Percentiles rank a stretch among this genome's conserved stretches.
Evolutionary conservation across 2,113 vertebrate species (phyloP).

Genomic region (Ardeotis arabs): DNA sequence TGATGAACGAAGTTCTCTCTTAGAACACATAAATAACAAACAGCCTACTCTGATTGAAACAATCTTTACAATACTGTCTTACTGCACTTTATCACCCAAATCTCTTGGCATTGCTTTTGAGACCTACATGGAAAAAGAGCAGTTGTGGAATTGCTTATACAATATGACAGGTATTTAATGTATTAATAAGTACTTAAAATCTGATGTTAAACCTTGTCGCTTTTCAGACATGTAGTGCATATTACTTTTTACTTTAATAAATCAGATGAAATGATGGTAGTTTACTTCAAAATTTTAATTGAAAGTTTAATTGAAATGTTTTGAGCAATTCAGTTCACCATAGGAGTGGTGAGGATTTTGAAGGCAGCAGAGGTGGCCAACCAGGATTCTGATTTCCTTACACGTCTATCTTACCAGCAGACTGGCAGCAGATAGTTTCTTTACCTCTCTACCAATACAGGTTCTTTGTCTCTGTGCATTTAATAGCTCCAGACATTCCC

Average conservation of each 20-base stretch:
- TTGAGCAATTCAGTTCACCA: neutral
- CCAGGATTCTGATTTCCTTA: neutral
- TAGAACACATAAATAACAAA: slow-evolving; percentile 28
- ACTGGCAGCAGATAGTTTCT: neutral
- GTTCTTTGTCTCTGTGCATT: neutral
- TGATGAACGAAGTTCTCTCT: slow-evolving; percentile 22
- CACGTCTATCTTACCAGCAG: neutral
- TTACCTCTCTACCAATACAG: neutral
- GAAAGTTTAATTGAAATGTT: neutral
- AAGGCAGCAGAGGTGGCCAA: neutral
- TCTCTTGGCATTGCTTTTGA: slow-evolving; percentile 85
- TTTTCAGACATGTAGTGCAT: neutral
- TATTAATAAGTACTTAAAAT: neutral
- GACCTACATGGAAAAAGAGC: slow-evolving; percentile 84
- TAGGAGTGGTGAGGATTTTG: neutral
- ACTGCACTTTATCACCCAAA: slow-evolving; percentile 81
- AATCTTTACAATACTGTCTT: slow-evolving; percentile 83
- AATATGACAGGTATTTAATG: slow-evolving; percentile 84
- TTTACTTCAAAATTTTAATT: neutral
- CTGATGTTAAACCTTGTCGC: neutral
- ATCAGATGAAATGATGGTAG: neutral
- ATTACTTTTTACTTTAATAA: neutral
- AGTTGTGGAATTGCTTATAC: slow-evolving; percentile 86
- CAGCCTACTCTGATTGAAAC: slow-evolving; percentile 74
- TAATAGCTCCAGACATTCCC: neutral